Percentiles rank a stretch among this genome's conserved stretches.
Conservation (phyloP, 2,113 vertebrate species). For the Heliornis fulica region DNA sequence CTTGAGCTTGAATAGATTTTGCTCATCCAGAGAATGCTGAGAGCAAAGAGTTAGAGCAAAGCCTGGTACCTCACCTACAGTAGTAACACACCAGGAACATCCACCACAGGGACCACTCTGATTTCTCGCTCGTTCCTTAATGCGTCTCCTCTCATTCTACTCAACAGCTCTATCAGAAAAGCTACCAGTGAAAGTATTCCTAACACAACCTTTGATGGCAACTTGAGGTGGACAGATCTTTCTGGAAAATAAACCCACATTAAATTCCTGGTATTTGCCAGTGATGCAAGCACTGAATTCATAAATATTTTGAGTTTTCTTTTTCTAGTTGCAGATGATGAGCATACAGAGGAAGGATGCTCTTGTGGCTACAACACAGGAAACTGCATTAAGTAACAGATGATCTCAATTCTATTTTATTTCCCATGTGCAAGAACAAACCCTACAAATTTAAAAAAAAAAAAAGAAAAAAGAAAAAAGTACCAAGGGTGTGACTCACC, state of each 20-base stretch:
- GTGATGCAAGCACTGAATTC: not conserved
- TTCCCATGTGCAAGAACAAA: not conserved
- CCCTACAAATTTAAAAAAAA: not conserved
- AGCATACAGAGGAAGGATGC: not conserved
- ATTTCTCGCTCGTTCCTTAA: not conserved
- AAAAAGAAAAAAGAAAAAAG: not conserved
- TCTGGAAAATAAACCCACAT: not conserved
- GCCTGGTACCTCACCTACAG: not conserved
- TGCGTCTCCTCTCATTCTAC: not conserved
- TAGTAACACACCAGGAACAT: not conserved
- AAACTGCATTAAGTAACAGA: constrained; percentile 21
- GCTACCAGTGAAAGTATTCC: not conserved
- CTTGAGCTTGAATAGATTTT: not conserved
- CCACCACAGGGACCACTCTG: not conserved
- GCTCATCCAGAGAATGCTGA: not conserved
- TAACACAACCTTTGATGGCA: not conserved
- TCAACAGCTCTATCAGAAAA: not conserved
- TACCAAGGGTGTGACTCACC: not conserved
- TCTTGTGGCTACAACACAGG: not conserved
- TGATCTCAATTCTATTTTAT: not conserved
- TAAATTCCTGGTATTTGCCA: not conserved
- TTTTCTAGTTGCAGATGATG: not conserved
- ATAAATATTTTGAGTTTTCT: not conserved
- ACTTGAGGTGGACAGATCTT: not conserved
- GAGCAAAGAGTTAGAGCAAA: not conserved